A percentile compares a stretch with the other conserved stretches of the same genome.
Evolutionary conservation across 2,797 vertebrate genomes (phyloP).

Genomic region (Semotilus atromaculatus): DNA sequence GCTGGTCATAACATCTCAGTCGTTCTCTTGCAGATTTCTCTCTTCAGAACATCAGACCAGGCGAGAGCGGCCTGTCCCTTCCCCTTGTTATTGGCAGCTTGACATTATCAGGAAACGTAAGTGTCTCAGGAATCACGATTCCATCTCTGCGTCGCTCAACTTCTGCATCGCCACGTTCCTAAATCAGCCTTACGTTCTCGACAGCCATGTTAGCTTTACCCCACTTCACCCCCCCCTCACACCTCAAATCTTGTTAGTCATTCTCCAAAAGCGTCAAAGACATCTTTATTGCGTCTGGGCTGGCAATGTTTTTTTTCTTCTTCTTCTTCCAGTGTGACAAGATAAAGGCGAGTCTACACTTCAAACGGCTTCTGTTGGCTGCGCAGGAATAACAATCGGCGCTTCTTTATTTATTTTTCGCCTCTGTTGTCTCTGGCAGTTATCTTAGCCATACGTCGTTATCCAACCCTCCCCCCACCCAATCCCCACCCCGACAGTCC

Average conservation of each 20-base stretch:
- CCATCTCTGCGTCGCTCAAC: conserved; percentile 5
- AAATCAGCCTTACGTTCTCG: conserved; percentile 37
- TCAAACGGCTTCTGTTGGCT: conserved; percentile 62
- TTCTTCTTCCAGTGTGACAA: conserved; percentile 60
- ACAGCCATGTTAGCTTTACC: conserved; percentile 30
- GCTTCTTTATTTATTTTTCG: conserved; percentile 66
- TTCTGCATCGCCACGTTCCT: not conserved
- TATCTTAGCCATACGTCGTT: conserved; percentile 54
- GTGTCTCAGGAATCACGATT: not conserved
- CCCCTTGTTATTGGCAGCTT: not conserved
- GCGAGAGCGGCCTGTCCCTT: not conserved
- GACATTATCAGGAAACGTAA: conserved; percentile 10
- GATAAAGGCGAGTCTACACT: conserved; percentile 60
- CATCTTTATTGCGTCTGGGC: conserved; percentile 67
- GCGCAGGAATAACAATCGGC: conserved; percentile 59
- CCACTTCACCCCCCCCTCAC: conserved; percentile 33
- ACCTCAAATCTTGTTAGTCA: conserved; percentile 52
- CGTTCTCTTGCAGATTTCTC: not conserved
- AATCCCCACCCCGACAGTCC: conserved; percentile 49
- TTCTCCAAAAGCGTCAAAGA: conserved; percentile 58
- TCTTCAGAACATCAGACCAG: not conserved
- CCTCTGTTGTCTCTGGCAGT: conserved; percentile 64
- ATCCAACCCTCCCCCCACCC: conserved; percentile 25
- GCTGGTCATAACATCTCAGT: not conserved
- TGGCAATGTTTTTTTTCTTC: conserved; percentile 51